phyloP scores from a whole-genome alignment of 92 coral and sea anemone genomes.

The Bergia puertoricense region DNA sequence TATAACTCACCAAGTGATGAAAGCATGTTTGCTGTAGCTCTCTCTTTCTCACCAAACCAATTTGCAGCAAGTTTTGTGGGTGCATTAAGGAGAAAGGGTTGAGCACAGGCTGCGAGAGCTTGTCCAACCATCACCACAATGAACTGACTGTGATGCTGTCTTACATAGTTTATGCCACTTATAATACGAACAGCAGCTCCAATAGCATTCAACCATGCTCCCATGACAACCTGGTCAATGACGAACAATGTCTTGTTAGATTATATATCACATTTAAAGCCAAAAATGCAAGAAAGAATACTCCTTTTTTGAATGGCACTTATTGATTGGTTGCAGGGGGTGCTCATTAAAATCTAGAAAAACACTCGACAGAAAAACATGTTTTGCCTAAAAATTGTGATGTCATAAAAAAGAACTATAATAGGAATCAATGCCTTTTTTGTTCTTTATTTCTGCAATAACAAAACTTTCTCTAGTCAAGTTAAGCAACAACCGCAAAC shows the following conservation, averaged over 20 bases:
- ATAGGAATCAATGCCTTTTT: too few species aligned
- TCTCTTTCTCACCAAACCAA: conserved; percentile 90
- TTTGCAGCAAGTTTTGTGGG: conserved; percentile 96
- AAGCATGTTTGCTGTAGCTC: conserved; percentile 90
- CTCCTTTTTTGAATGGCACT: too few species aligned
- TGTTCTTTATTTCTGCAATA: too few species aligned
- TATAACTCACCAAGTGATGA: conserved; percentile 72
- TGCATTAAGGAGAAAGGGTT: conserved; percentile 81
- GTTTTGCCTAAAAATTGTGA: too few species aligned
- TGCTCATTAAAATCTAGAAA: too few species aligned
- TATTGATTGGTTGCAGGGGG: too few species aligned
- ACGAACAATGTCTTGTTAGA: not conserved
- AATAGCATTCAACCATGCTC: conserved; percentile 87
- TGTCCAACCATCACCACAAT: conserved; percentile 87
- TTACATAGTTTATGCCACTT: conserved; percentile 56
- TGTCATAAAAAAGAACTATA: too few species aligned
- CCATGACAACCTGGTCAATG: conserved; percentile 66
- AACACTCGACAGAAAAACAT: too few species aligned
- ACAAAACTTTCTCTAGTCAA: too few species aligned
- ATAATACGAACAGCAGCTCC: conserved; percentile 81
- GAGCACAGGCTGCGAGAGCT: conserved; percentile 78
- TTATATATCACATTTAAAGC: not conserved
- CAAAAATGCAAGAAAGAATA: not conserved
- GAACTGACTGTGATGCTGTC: conserved; percentile 48
- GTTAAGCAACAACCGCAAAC: too few species aligned